phyloP scores from a whole-genome alignment of 2,113 vertebrate species.

The Conger conger region DNA sequence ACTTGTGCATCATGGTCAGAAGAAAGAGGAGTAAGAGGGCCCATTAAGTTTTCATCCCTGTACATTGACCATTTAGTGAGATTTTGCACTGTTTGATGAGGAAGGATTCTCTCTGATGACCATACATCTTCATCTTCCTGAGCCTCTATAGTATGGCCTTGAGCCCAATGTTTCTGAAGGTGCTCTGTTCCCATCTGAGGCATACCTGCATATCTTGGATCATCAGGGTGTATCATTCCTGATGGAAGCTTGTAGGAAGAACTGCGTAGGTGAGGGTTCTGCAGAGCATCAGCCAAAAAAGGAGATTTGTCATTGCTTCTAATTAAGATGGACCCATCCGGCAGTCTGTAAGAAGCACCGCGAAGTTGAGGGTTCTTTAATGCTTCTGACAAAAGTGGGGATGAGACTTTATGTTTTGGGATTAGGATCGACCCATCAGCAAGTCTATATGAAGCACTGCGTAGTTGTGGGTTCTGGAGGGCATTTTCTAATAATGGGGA shows the following conservation, averaged over 20 bases:
- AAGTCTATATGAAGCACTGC: constrained; percentile 35
- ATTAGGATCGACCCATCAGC: constrained; percentile 43
- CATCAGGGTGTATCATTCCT: constrained; percentile 40
- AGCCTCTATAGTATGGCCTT: constrained; percentile 54
- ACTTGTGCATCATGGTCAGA: constrained; percentile 43
- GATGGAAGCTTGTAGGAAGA: constrained; percentile 45
- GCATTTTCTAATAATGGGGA: constrained; percentile 37
- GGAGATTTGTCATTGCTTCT: constrained; percentile 18
- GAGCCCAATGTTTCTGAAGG: constrained; percentile 71
- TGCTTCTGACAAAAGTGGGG: constrained; percentile 48
- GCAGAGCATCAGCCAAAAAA: constrained; percentile 29
- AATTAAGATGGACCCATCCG: constrained; percentile 55
- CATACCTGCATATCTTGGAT: constrained; percentile 75
- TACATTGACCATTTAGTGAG: constrained; percentile 71
- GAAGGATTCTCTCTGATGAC: constrained; percentile 69
- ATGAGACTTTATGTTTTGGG: constrained; percentile 30
- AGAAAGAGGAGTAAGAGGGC: constrained; percentile 53
- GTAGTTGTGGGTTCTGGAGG: constrained; percentile 44
- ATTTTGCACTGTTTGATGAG: constrained; percentile 68
- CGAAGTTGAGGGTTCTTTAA: constrained; percentile 59
- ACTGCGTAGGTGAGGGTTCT: constrained; percentile 38
- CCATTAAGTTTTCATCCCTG: constrained; percentile 64
- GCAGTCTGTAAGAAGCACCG: constrained; percentile 56
- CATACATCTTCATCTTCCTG: constrained; percentile 67
- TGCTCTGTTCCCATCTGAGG: constrained; percentile 72